phyloP scores from a whole-genome alignment of 2,113 vertebrate species.

The Dermatemys mawii region DNA sequence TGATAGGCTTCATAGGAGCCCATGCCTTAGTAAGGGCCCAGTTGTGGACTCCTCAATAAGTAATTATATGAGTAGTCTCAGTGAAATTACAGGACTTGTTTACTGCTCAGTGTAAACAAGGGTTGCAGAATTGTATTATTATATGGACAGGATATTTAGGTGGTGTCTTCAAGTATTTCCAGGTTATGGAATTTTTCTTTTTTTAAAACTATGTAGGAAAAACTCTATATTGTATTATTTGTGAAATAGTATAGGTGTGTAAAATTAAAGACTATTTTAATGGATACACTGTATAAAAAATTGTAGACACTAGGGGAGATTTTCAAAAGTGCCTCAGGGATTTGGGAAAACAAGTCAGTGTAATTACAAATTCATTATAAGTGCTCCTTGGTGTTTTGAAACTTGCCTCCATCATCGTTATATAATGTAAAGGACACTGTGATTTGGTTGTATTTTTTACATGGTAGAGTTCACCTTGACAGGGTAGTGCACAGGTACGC shows the following conservation, averaged over 20 bases:
- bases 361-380: background rate
- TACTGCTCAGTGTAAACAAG: background rate
- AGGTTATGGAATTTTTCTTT: background rate
- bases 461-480: background rate
- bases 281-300: background rate
- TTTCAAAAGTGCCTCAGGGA: background rate
- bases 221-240: background rate
- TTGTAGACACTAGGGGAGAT: background rate
- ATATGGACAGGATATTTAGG: background rate
- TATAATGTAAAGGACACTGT: background rate
- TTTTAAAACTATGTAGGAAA: background rate
- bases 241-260: background rate
- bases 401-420: background rate
- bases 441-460: background rate
- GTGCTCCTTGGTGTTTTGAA: background rate
- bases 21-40: background rate
- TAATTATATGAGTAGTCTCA: background rate
- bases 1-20: background rate
- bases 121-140: background rate
- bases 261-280: background rate
- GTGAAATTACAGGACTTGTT: background rate
- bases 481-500: background rate
- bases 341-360: background rate
- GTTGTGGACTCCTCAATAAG: background rate
- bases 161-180: background rate